These are phyloP conservation scores for Mirza zaza DNA, from an alignment of 2,113 vertebrate genomes.

Conservation along the genomic window DNA sequence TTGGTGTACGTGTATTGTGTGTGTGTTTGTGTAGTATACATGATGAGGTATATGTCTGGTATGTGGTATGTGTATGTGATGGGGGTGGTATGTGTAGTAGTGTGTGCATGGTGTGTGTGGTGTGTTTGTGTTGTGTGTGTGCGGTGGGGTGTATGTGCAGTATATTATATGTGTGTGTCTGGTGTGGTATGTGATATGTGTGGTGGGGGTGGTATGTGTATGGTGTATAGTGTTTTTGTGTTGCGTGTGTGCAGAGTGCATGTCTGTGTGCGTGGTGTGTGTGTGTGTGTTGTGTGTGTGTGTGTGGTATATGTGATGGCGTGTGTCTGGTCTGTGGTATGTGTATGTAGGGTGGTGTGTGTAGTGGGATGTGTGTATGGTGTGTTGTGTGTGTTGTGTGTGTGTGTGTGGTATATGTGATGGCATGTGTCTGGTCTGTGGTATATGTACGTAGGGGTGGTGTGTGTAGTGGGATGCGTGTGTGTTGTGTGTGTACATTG, in stretches of 20 bases:
- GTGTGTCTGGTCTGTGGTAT: too few species aligned
- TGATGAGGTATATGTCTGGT: not conserved
- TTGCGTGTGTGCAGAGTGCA: too few species aligned
- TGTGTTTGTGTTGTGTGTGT: not conserved
- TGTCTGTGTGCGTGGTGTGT: not conserved
- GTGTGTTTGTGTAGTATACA: not conserved
- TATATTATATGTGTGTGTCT: not conserved
- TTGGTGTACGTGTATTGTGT: too few species aligned
- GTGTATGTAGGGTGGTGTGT: not conserved
- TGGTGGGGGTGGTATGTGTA: not conserved
- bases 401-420: not conserved
- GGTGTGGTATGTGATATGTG: not conserved
- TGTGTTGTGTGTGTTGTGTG: not conserved
- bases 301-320: not conserved
- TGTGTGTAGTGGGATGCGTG: too few species aligned
- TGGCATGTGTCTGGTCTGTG: too few species aligned
- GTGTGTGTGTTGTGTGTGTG: not conserved
- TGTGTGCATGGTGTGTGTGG: not conserved
- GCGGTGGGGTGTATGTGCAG: not conserved
- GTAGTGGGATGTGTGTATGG: not conserved
- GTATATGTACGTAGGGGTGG: not conserved
- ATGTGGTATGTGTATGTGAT: not conserved
- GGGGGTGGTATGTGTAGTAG: not conserved
- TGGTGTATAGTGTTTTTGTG: not conserved
- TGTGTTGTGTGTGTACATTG: not conserved